Evolutionary conservation across 2,113 vertebrate genomes (phyloP).

Genomic region (Stomatorhinus ivindoensis): DNA sequence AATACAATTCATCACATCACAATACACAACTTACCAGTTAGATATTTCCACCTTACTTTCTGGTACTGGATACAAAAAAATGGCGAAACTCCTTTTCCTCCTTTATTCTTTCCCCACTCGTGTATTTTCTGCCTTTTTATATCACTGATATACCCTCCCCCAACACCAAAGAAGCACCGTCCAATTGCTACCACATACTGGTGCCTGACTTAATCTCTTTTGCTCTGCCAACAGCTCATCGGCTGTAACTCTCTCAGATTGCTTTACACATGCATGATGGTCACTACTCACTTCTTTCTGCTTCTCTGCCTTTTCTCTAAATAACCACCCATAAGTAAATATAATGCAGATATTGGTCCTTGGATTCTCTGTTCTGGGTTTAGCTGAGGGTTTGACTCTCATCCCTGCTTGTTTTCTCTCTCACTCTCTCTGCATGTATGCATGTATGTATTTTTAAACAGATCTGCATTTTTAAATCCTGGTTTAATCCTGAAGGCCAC

Average conservation of each 20-base stretch:
- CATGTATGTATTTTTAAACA: no score
- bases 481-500: no score
- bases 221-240: slow-evolving; percentile 47
- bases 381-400: no score
- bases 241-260: slow-evolving; percentile 34
- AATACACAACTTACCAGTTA: slow-evolving; percentile 1
- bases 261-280: neutral
- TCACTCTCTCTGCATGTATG: no score
- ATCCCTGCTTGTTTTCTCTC: no score
- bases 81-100: neutral
- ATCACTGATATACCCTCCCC: neutral
- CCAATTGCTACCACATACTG: slow-evolving; percentile 54
- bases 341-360: neutral
- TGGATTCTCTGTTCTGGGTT: neutral
- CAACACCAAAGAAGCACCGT: slow-evolving; percentile 50
- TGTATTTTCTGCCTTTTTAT: neutral
- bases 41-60: neutral
- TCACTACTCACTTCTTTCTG: neutral
- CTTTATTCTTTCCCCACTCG: neutral
- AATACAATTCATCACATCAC: neutral
- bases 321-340: neutral
- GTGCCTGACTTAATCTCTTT: slow-evolving; percentile 51
- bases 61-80: neutral
- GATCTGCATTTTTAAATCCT: no score
- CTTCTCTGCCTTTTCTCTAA: neutral